Base-by-base conservation (phyloP, 2,888 invertebrate species). In the Capitulum mitella region DNA sequence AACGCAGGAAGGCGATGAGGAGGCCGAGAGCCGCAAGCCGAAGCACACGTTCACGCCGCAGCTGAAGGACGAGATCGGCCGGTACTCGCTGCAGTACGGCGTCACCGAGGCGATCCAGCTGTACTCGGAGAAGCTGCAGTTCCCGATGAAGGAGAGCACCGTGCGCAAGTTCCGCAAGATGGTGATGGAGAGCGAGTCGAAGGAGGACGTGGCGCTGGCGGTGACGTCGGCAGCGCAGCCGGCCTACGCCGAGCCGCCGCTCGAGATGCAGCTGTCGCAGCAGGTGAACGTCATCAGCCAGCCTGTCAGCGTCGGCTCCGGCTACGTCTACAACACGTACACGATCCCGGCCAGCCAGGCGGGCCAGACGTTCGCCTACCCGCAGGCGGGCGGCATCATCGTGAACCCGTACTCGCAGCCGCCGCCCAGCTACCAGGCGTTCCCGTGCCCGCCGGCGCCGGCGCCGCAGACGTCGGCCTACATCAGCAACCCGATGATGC, bases 31-130 rank as follows among this genome's bases (percentile, higher is more conserved):
- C 43, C 34, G 77, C n/a, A 79, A 54, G 32, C 77, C 40, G 46
- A 43, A 76, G 64, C 51, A 48, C 70, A 32, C 79, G 61, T 58
- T 81, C 78, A 83, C 83, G 3, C 80, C 82, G 46, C 81, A 83
- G 54, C 79, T 82, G 37, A 83, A 83, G 77, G 82, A 83, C 77
- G 83, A 84, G 77, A 83, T 84, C 43, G 84, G 84, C 10, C 80
- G 81, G 32, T 83, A 80, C 81, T 83, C 83, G 40, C 80, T 79
- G 40, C 81, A 82, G 43, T 80, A 81, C 79, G 83, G 84, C 12
- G 70, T 83, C 22, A 83, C 83, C 29, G 81, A 80, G 37, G 82
- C 83, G 26, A 80, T 81, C n/a, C 80, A 83, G 43, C 82, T 83
- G 78, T 84, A 82, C 79, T 80, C 82, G 16, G 82, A 83, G 46